phyloP scores from a whole-genome alignment of 2,797 vertebrate genomes.

The Syngnathus rostellatus region DNA sequence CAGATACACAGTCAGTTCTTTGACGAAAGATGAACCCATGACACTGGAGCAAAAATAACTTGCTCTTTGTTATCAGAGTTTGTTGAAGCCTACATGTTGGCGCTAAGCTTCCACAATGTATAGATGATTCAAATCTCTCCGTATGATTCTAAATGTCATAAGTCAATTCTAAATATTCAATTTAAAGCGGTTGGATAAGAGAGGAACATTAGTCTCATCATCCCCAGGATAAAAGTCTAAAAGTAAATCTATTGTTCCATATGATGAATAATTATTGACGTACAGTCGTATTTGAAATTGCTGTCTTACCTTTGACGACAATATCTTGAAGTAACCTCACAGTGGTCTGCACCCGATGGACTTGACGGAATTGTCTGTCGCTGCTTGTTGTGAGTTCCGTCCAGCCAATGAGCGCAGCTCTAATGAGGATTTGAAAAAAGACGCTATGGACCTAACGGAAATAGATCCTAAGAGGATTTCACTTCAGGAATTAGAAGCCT shows the following conservation, averaged over 20 bases:
- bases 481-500: constrained; percentile 76
- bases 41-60: constrained; percentile 15
- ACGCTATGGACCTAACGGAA: constrained; percentile 75
- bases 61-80: constrained; percentile 18
- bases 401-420: constrained; percentile 61
- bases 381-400: constrained; percentile 38
- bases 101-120: too few relatives aligned
- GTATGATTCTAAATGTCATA: neutral
- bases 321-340: constrained; percentile 25
- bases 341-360: constrained; percentile 27
- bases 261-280: too few relatives aligned
- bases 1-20: constrained; percentile 11
- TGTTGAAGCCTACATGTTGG: neutral
- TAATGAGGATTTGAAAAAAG: constrained; percentile 68
- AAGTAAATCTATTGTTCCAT: neutral
- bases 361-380: constrained; percentile 45
- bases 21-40: constrained; percentile 17
- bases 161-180: neutral
- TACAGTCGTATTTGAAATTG: neutral
- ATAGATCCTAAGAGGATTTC: constrained; percentile 95
- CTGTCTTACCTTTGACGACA: constrained; percentile 49
- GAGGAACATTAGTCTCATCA: neutral
- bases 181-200: neutral
- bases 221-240: neutral
- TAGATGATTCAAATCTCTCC: neutral